Conservation (phyloP, 2,888 invertebrate species). For the Rhagonycha fulva region DNA sequence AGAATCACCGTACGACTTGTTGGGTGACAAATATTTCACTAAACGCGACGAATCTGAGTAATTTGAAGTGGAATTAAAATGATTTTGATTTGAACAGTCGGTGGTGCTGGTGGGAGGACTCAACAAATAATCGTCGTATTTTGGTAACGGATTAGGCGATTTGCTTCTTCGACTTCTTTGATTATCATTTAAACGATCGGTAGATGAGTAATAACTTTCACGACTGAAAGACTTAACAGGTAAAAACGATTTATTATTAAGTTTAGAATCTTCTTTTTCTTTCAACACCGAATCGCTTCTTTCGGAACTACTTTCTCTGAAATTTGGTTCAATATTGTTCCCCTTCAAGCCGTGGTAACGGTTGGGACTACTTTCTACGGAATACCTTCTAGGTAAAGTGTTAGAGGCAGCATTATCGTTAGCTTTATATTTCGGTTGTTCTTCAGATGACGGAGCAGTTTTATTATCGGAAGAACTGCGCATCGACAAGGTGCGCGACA, state of each 20-base stretch:
- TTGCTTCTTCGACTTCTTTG: constrained; percentile 23
- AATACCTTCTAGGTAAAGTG: constrained; percentile 55
- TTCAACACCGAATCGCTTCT: neutral
- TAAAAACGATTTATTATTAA: constrained; percentile 38
- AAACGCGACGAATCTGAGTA: constrained; percentile 16
- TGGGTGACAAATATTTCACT: constrained; percentile 17
- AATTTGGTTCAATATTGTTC: neutral
- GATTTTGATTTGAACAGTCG: constrained; percentile 41
- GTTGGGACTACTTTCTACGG: constrained; percentile 43
- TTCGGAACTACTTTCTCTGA: neutral
- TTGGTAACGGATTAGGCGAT: constrained; percentile 10
- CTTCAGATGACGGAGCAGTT: constrained; percentile 3
- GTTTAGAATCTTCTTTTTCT: neutral
- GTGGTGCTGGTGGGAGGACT: constrained; percentile 51
- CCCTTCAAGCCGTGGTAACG: constrained; percentile 21
- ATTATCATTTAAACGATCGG: constrained; percentile 1
- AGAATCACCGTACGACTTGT: constrained; percentile 16
- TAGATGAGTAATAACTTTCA: neutral
- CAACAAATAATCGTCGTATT: constrained; percentile 23
- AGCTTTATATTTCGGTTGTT: constrained; percentile 32
- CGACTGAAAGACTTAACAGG: constrained; percentile 40
- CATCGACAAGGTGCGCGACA: constrained; percentile 69
- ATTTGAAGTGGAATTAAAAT: constrained; percentile 12
- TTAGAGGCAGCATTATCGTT: constrained; percentile 40
- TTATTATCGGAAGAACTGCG: constrained; percentile 41